Evolutionary conservation across 1,140 invertebrate species (phyloP).

Genomic region (Maconellicoccus hirsutus): DNA sequence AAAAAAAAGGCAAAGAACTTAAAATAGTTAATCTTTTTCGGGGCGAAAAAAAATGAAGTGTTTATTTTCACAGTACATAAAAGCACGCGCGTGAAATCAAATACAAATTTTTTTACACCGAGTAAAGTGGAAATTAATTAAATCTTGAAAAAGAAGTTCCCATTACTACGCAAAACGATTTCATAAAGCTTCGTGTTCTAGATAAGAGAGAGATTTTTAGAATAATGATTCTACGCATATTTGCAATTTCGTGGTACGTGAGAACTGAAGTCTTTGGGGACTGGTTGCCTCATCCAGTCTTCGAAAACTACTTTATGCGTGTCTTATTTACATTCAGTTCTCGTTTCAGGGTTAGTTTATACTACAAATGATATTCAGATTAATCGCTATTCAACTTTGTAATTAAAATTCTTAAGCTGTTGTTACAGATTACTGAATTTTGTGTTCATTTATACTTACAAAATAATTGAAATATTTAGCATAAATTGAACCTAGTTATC

Average conservation of each 20-base stretch:
- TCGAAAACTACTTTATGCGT: not conserved
- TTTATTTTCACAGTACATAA: not conserved
- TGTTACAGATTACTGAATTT: slow-evolving; percentile 5
- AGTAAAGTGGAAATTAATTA: not conserved
- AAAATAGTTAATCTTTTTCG: not conserved
- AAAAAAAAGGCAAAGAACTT: not conserved
- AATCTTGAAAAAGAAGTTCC: not conserved
- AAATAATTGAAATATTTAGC: slow-evolving; percentile 10
- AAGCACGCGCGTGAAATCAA: not conserved
- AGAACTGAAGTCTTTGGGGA: not conserved
- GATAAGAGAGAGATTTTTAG: not conserved
- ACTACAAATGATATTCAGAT: slow-evolving; percentile 9
- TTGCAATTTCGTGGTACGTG: not conserved
- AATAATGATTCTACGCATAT: not conserved
- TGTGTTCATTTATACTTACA: not conserved
- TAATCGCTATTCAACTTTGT: slow-evolving; percentile 9
- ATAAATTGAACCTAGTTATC: not conserved
- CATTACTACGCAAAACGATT: not conserved
- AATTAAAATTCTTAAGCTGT: slow-evolving; percentile 9
- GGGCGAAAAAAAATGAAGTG: slow-evolving; percentile 1
- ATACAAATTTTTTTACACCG: not conserved
- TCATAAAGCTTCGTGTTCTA: not conserved
- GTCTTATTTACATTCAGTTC: slow-evolving; percentile 2
- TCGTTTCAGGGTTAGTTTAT: slow-evolving; percentile 4
- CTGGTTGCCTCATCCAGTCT: not conserved